phyloP scores from a whole-genome alignment of 2,888 invertebrate species.

The Tuta absoluta region DNA sequence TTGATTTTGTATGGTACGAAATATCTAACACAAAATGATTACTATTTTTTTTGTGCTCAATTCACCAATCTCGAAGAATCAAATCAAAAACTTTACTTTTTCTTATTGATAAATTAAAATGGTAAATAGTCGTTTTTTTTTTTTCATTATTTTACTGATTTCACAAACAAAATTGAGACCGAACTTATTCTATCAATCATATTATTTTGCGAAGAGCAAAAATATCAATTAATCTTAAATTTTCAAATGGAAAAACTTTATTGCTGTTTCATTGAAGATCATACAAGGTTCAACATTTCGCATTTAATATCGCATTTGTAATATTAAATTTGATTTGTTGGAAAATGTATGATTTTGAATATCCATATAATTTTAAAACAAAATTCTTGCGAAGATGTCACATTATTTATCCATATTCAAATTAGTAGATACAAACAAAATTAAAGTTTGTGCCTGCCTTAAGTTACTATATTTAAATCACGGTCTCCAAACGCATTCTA shows the following conservation, averaged over 20 bases:
- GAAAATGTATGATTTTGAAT: background rate
- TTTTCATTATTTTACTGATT: background rate
- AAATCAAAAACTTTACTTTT: background rate
- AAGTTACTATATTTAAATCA: too few species aligned
- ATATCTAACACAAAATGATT: too few species aligned
- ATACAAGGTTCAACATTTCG: background rate
- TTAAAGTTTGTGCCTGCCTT: too few species aligned
- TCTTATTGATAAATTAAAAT: background rate
- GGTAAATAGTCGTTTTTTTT: background rate
- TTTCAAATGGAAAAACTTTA: background rate
- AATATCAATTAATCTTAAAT: background rate
- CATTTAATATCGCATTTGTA: background rate
- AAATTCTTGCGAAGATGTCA: too few species aligned
- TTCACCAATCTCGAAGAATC: background rate
- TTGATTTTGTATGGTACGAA: too few species aligned
- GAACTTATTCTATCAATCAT: slow-evolving; percentile 8
- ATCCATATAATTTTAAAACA: background rate
- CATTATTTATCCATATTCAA: too few species aligned
- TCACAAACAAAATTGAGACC: slow-evolving; percentile 3
- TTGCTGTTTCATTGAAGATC: background rate
- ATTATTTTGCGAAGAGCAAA: background rate
- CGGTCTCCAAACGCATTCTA: too few species aligned
- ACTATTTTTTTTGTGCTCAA: background rate
- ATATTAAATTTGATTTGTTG: background rate
- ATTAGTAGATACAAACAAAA: background rate